These are phyloP conservation scores for Trissoscelio sp. DNA, from an alignment of 2,888 invertebrate genomes.

Conservation along the genomic window DNA sequence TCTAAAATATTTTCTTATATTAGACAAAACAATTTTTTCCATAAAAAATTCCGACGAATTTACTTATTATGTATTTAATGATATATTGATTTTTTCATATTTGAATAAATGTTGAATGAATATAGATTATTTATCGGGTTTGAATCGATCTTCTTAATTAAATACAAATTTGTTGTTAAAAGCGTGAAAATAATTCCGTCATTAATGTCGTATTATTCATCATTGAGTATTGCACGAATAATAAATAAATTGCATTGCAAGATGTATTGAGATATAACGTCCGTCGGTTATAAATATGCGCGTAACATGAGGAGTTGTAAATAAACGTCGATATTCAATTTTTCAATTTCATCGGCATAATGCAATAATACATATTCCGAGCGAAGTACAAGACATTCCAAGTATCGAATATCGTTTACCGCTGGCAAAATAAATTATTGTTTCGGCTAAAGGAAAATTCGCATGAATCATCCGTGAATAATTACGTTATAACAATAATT, in stretches of 20 bases:
- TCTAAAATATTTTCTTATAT: too few relatives aligned
- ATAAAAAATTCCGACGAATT: too few relatives aligned
- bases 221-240: background rate
- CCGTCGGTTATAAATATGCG: slow-evolving; percentile 25
- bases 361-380: slow-evolving; percentile 20
- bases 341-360: slow-evolving; percentile 42
- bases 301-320: slow-evolving; percentile 23
- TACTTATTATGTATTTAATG: too few relatives aligned
- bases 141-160: too few relatives aligned
- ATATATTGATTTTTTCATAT: too few relatives aligned
- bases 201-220: background rate
- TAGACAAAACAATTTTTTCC: too few relatives aligned
- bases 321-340: slow-evolving; percentile 48
- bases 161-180: too few relatives aligned
- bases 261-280: slow-evolving; percentile 11
- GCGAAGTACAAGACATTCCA: too few relatives aligned
- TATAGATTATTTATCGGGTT: too few relatives aligned
- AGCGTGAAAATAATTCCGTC: background rate
- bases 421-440: slow-evolving; percentile 16
- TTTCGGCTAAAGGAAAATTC: background rate
- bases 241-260: slow-evolving; percentile 25
- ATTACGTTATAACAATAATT: slow-evolving; percentile 1
- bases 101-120: too few relatives aligned
- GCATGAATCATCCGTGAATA: slow-evolving; percentile 9
- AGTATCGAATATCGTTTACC: slow-evolving; percentile 32